Percentiles rank a stretch among this genome's conserved stretches.
phyloP scores from a whole-genome alignment of 2,113 vertebrate genomes.

The Crotalus horridus region DNA sequence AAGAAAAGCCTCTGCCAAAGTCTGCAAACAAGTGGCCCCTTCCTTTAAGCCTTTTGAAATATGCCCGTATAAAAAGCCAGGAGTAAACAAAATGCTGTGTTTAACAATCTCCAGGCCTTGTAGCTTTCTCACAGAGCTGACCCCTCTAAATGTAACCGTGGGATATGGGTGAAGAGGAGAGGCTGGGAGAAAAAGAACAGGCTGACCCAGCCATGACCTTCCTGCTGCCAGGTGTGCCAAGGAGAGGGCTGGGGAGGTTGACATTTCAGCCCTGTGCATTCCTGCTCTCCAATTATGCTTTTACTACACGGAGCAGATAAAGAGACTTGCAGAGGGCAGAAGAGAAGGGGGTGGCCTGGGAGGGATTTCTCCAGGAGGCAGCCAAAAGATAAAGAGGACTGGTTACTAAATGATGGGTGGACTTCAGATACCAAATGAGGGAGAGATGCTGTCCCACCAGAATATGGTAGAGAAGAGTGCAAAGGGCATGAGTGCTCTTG shows the following conservation, averaged over 20 bases:
- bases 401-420: background rate
- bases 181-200: constrained; percentile 2
- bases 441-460: background rate
- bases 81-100: constrained; percentile 23
- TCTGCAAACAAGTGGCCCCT: background rate
- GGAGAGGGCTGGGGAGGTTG: background rate
- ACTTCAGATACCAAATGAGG: background rate
- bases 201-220: constrained; percentile 18
- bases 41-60: constrained; percentile 23
- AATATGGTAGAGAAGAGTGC: background rate
- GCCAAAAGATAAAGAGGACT: background rate
- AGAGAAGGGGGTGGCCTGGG: background rate
- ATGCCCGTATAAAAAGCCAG: constrained; percentile 17
- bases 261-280: background rate
- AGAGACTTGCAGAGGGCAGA: background rate
- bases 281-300: background rate
- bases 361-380: background rate
- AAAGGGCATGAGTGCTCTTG: background rate
- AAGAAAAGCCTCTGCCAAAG: background rate
- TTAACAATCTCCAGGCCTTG: constrained; percentile 31
- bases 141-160: constrained; percentile 3
- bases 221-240: constrained; percentile 18
- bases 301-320: background rate
- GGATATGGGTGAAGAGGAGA: constrained; percentile 10
- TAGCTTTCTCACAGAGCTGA: constrained; percentile 12